Conservation (phyloP, 2,888 invertebrate genomes). For the Andrena marginata region DNA sequence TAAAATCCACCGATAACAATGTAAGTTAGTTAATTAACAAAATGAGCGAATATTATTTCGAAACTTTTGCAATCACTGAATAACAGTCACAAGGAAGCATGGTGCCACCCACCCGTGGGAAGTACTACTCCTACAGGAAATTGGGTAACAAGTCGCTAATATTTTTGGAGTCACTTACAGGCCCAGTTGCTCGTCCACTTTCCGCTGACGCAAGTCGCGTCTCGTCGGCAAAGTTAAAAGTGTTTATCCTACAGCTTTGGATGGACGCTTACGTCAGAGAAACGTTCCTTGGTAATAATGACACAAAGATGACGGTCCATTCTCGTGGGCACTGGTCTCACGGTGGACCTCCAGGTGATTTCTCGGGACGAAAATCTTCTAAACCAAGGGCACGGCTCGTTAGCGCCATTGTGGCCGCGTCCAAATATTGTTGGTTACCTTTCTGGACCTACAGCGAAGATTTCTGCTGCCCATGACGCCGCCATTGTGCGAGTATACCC, state of each 20-base stretch:
- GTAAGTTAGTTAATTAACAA: too few relatives aligned
- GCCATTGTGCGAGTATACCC: conserved; percentile 43
- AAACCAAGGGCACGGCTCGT: conserved; percentile 75
- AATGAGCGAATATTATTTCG: too few relatives aligned
- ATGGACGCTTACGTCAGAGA: conserved; percentile 31
- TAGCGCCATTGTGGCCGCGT: conserved; percentile 76
- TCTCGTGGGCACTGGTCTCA: conserved; percentile 44
- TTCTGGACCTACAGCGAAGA: conserved; percentile 75
- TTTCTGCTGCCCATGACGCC: conserved; percentile 52
- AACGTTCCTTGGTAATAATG: conserved; percentile 69
- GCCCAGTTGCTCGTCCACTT: conserved; percentile 1
- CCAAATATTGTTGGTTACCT: conserved; percentile 77
- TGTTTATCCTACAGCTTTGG: background rate
- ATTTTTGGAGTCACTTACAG: conserved; percentile 4
- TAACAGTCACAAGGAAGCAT: too few relatives aligned
- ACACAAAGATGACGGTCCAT: conserved; percentile 73
- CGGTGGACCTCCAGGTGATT: conserved; percentile 53
- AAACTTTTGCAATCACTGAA: too few relatives aligned
- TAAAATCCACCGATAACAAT: too few relatives aligned
- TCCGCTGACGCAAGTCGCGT: conserved; percentile 3
- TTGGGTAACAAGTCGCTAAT: background rate
- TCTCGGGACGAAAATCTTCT: conserved; percentile 70
- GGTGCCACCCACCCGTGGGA: too few relatives aligned
- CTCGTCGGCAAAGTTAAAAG: conserved; percentile 37
- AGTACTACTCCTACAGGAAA: background rate